These are phyloP conservation scores for Nanorana parkeri DNA, from an alignment of 2,113 vertebrate species.

Conservation along the genomic window DNA sequence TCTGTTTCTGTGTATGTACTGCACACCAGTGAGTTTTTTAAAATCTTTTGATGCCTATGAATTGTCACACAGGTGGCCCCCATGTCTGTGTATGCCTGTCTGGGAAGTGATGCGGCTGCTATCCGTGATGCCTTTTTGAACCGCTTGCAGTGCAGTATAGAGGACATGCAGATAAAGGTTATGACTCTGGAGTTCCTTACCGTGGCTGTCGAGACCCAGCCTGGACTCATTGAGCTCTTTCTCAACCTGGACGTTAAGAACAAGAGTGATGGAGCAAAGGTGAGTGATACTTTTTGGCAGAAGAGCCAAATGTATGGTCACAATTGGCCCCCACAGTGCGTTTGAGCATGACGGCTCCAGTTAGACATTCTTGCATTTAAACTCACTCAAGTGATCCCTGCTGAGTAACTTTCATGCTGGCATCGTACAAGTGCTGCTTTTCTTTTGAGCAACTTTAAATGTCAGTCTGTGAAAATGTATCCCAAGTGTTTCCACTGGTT, in stretches of 20 bases:
- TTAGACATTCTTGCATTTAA: too few relatives aligned
- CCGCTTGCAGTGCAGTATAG: constrained; percentile 89
- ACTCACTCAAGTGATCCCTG: too few relatives aligned
- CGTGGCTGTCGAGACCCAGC: constrained; percentile 94
- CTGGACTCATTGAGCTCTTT: constrained; percentile 96
- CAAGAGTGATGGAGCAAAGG: constrained; percentile 88
- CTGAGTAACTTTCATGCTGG: too few relatives aligned
- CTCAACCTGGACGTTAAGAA: constrained; percentile 94
- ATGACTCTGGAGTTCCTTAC: constrained; percentile 98
- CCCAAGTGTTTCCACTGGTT: too few relatives aligned
- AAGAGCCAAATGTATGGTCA: too few relatives aligned
- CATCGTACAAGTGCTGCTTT: too few relatives aligned
- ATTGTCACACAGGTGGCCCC: constrained; percentile 84
- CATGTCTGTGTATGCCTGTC: constrained; percentile 96
- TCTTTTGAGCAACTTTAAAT: too few relatives aligned
- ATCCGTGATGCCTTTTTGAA: constrained; percentile 94
- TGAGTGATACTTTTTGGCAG: constrained; percentile 56
- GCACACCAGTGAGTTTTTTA: not conserved
- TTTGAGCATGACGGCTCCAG: too few relatives aligned
- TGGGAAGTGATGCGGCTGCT: constrained; percentile 90
- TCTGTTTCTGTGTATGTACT: not conserved
- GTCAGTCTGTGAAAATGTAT: too few relatives aligned
- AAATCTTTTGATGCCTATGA: not conserved
- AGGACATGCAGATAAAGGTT: constrained; percentile 97
- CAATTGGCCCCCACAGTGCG: too few relatives aligned